These are phyloP conservation scores for Drosophila anomalata DNA, from an alignment of 2,888 invertebrate genomes.

Conservation along the genomic window DNA sequence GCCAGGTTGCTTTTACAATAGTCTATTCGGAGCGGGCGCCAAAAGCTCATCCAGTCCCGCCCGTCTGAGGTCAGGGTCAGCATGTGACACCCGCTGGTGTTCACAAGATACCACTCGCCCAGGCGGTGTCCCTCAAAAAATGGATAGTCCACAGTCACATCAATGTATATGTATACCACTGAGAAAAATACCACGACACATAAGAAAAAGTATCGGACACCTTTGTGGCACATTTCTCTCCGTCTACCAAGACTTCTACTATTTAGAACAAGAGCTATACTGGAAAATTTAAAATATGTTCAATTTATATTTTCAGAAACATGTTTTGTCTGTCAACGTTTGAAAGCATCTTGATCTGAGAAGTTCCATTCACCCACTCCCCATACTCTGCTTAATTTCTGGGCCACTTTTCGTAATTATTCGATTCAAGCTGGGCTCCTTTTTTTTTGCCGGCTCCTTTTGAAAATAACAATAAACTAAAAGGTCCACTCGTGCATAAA, in stretches of 20 bases:
- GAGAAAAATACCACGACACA: conserved; percentile 2
- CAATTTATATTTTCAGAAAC: no score
- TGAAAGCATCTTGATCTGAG: not conserved
- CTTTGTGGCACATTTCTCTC: not conserved
- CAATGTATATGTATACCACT: conserved; percentile 7
- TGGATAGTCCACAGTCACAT: conserved; percentile 6
- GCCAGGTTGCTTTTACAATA: not conserved
- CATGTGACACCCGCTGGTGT: conserved; percentile 27
- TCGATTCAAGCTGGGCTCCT: conserved; percentile 50
- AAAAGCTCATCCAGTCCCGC: not conserved
- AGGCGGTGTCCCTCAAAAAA: conserved; percentile 8
- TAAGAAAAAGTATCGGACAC: conserved; percentile 3
- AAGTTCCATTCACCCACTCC: not conserved
- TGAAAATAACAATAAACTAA: conserved; percentile 75
- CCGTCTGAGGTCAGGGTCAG: not conserved
- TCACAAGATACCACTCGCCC: conserved; percentile 10
- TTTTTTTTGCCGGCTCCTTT: conserved; percentile 42
- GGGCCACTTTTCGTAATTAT: conserved; percentile 45
- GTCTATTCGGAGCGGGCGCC: not conserved
- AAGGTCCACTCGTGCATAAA: conserved; percentile 77
- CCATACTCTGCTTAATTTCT: conserved; percentile 5
- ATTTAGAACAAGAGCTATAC: no score
- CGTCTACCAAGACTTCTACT: not conserved
- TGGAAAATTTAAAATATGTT: no score
- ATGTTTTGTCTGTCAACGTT: not conserved